A percentile compares a stretch with the other conserved stretches of the same genome.
These are phyloP conservation scores for Pocillopora grandis DNA, from an alignment of 92 coral and sea anemone genomes.

Conservation along the genomic window DNA sequence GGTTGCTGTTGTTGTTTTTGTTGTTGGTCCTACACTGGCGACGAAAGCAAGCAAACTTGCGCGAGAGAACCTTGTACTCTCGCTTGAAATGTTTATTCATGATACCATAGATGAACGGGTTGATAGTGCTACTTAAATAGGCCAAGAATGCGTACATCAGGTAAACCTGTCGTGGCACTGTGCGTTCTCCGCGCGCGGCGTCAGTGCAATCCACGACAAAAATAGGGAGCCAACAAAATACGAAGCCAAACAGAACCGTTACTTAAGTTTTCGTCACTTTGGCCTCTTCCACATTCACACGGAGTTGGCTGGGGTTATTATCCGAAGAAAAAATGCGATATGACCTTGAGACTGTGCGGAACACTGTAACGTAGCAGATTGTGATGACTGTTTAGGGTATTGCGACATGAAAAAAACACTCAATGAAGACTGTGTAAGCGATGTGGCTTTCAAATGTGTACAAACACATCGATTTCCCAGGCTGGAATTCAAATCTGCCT, in stretches of 20 bases:
- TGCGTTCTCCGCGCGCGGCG: background rate
- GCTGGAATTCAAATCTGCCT: conserved; percentile 59
- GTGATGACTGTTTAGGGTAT: conserved; percentile 42
- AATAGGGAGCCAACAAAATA: conserved; percentile 75
- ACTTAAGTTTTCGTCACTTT: conserved; percentile 69
- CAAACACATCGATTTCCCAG: conserved; percentile 68
- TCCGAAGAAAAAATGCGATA: conserved; percentile 51
- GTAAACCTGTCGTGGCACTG: no score
- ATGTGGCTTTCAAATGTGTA: conserved; percentile 61
- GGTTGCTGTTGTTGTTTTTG: no score
- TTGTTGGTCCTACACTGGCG: no score
- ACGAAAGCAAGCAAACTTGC: no score
- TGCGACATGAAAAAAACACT: conserved; percentile 45
- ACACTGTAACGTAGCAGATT: conserved; percentile 53
- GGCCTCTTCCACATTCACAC: conserved; percentile 74
- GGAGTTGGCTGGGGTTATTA: conserved; percentile 34
- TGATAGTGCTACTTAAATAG: no score
- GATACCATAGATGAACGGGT: no score
- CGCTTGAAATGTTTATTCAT: no score
- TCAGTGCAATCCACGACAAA: background rate
- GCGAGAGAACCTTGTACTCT: no score
- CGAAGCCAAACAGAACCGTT: conserved; percentile 60
- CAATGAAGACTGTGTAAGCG: conserved; percentile 52
- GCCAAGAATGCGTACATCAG: no score
- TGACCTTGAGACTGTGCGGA: conserved; percentile 41